These are phyloP conservation scores for Leptura quadrifasciata DNA, from an alignment of 2,888 invertebrate genomes.

Conservation along the genomic window DNA sequence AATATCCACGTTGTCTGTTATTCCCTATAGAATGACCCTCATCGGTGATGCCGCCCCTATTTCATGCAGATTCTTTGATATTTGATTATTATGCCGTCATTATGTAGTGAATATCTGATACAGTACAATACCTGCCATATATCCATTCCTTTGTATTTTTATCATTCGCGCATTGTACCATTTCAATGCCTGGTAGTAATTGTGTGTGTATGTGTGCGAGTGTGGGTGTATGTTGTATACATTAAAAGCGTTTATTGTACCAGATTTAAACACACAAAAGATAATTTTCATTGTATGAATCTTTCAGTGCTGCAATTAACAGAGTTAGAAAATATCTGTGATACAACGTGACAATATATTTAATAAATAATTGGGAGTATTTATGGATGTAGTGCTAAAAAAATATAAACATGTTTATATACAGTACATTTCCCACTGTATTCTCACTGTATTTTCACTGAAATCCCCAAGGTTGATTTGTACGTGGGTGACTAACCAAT, in stretches of 20 bases:
- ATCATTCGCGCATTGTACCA: not conserved
- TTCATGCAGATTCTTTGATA: conserved; percentile 16
- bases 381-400: too few species aligned
- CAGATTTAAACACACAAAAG: not conserved
- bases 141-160: conserved; percentile 18
- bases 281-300: conserved; percentile 11
- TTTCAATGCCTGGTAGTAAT: not conserved
- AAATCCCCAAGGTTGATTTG: too few species aligned
- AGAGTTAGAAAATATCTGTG: not conserved
- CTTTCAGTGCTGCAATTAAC: conserved; percentile 9
- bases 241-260: conserved; percentile 17
- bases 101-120: conserved; percentile 17
- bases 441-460: too few species aligned
- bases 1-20: not conserved
- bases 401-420: too few species aligned
- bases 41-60: not conserved
- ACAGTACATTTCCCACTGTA: too few species aligned
- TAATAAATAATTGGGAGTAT: too few species aligned
- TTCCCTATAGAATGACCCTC: not conserved
- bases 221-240: not conserved
- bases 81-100: conserved; percentile 11
- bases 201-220: not conserved
- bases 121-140: conserved; percentile 15
- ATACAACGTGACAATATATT: not conserved
- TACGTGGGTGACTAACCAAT: too few species aligned